Conservation (phyloP, 2,888 invertebrate genomes). For the Hypomecis punctinalis region DNA sequence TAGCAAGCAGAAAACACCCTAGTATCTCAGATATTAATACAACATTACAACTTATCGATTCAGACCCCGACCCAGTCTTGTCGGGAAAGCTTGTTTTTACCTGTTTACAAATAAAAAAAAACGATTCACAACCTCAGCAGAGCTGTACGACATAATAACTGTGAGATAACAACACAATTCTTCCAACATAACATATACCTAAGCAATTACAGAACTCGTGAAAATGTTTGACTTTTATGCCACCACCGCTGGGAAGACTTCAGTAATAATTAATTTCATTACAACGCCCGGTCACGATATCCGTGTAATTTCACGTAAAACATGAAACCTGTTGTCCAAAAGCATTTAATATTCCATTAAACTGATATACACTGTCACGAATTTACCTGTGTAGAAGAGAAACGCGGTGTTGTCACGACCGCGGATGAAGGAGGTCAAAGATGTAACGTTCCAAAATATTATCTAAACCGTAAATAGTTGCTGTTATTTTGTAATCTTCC, state of each 20-base stretch:
- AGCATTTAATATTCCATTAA: conserved; percentile 35
- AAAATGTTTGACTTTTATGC: conserved; percentile 14
- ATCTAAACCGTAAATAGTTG: no score
- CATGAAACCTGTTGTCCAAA: conserved; percentile 37
- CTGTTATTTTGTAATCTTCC: no score
- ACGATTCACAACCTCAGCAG: no score
- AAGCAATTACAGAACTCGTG: conserved; percentile 9
- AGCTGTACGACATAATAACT: no score
- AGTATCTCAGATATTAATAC: no score
- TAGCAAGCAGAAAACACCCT: no score
- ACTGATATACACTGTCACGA: conserved; percentile 30
- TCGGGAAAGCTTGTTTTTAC: no score
- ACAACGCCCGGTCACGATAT: conserved; percentile 28
- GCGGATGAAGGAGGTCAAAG: no score
- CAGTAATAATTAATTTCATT: conserved; percentile 30
- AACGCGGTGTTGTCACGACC: conserved; percentile 34
- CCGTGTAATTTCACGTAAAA: conserved; percentile 30
- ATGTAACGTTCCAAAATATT: no score
- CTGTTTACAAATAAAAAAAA: no score
- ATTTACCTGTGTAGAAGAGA: conserved; percentile 13
- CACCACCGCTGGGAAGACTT: conserved; percentile 7
- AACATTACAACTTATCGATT: no score
- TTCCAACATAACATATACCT: background rate
- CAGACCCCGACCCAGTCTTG: no score
- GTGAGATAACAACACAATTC: background rate